Base-by-base conservation (phyloP, 2,888 invertebrate genomes). In the Macrophya alboannulata region DNA sequence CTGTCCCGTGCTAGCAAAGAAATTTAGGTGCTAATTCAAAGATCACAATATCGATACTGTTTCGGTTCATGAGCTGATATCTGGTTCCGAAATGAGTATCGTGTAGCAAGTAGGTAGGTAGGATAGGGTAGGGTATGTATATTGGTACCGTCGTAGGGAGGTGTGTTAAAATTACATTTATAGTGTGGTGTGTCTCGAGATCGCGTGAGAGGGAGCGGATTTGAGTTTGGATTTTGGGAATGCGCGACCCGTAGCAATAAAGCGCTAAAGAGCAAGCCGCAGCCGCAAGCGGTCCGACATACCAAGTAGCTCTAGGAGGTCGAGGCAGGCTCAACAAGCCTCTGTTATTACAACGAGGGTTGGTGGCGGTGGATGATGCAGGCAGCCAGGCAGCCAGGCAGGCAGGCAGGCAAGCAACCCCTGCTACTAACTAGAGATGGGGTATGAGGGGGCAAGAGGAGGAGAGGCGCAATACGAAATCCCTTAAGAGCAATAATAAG, bases 401-500 rank as follows among this genome's bases (percentile, higher is more conserved):
- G n/a, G 43, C 72, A 72, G 10, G 72, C 65, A 79, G 37, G 37
- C 79, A 40, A 4, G 51, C 81, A 81, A 45, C 81, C 81, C 62
- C 81, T 51, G 81, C 62, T 59, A 59, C 81, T 81, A 92, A 92
- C 92, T 91, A 89, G 88, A 91, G 81, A 43, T 15, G 62, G 81
- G 59, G 43, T 40, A 17, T 12, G 62, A 45, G 74, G 25, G 48
- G 68, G n/a, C 15, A 45, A 31, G 25, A 25, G 82, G 48, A 37
- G 17, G 68, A 25, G 82, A 68, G 90, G 89, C 88, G 90, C 92
- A 93, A 93, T 93, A 89, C 88, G 90, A 92, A 93, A 93, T 93
- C 93, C 92, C 93, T 92, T 92, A 93, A 93, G 93, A 93, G 92
- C 92, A 93, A 93, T 93, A 93, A 92, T 92, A 92, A 92, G 92